Base-by-base conservation (phyloP, 2,113 vertebrate species). In the Psilopsiagon aurifrons region DNA sequence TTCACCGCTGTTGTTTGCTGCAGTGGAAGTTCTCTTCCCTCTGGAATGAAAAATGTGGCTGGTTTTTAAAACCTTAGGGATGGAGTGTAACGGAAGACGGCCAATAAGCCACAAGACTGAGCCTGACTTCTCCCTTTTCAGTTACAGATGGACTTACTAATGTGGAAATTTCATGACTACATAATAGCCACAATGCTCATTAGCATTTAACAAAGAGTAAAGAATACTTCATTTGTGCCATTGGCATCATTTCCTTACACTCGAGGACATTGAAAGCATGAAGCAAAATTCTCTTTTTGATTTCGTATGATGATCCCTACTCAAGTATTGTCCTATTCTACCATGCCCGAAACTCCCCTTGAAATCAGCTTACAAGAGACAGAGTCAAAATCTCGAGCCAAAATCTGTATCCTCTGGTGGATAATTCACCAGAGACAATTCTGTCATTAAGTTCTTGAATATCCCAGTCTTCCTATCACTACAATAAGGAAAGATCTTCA, bases 11-110 rank as follows among this genome's bases (percentile, higher is more conserved):
- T 43, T 77, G 46, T 33, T 90, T 46, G 19, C 44, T 76, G 27
- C 52, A 80, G 10, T 0, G 0, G 62, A 80, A 73, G 13, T 37
- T 73, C 6, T 13, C 20, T 44, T 10, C 79, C 10, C 31, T 77
- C 57, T 24, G 73, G 47, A 80, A 80, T 31, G 33, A 62, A 86
- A 71, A 39, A 60, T 39, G 5, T 37, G 17, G 4, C 52, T 66
- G 3, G 1, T 41, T 85, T 91, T 69, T 29, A 47, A 68, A 70
- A 90, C 20, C 67, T 86, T n/a, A 24, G 52, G 20, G 68, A 18
- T 81, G 49, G 33, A 44, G 12, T 6, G n/a, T 29, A 60, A 54
- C 3, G 59, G 20, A 80, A 77, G 28, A 46, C 0, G 2, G 18
- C 75, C 80, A 77, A 12, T 75, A 51, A 95, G 7, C 28, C 33